Base-by-base conservation (phyloP, 2,797 vertebrate species). In the Sternotherus odoratus region DNA sequence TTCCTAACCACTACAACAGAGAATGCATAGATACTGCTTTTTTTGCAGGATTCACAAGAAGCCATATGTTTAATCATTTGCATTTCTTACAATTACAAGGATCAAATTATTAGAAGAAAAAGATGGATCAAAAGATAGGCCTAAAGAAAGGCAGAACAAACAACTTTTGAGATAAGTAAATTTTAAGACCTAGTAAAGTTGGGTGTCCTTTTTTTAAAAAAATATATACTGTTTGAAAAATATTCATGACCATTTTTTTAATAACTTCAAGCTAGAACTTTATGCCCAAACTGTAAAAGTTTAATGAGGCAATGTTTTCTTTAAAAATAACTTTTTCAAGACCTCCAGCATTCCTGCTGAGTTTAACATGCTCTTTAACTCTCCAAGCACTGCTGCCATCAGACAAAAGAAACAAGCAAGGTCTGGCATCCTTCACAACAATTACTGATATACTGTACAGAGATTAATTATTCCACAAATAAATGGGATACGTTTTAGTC, bases 401-500 rank as follows among this genome's bases (percentile, higher is more conserved):
- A 36, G 36, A 91, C 11, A 36, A 83, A 87, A 93, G 84, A 83
- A 82, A 79, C 49, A 60, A 86, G 33, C 86, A 81, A 81, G 49
- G 16, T 24, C 77, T 79, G 77, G 48, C 49, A 49, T 43, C 53
- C 54, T 90, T 83, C 16, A 50, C 12, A 49, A 49, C 46, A 82
- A 54, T 30, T 39, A 82, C 28, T 66, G 51, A 63, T 83, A 30
- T 57, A 28, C 36, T 83, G 6, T 63, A 51, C 80, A 88, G 90
- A 92, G 78, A n/a, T 87, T 74, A 77, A 53, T 43, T 86, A 66
- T 90, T 74, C 82, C 87, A 72, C n/a, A 74, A 87, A 56, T 17
- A 46, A 16, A 43, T 75, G 72, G 72, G 12, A 46, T 46, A 30
- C 16, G 43, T 82, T 93, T 89, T 77, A 88, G 43, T 53, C 56